Conservation (phyloP, 2,888 invertebrate genomes). For the Chymomyza fuscimana region DNA sequence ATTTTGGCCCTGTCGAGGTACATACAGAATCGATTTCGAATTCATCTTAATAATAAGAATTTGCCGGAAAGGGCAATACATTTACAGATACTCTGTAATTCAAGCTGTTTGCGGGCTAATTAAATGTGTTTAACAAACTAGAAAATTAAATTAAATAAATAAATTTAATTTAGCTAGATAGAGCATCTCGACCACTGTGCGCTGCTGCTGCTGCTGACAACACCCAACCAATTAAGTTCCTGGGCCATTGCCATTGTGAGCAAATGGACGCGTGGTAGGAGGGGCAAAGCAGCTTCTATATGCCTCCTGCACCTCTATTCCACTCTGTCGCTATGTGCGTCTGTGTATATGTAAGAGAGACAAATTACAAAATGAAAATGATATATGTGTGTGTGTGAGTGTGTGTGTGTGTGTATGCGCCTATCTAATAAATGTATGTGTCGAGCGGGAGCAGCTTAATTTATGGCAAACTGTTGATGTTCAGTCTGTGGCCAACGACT, state of each 20-base stretch:
- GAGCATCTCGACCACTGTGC: background rate
- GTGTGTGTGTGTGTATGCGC: constrained; percentile 1
- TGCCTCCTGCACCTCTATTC: background rate
- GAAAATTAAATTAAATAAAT: no score
- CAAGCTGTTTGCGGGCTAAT: no score
- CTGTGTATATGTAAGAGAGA: constrained; percentile 27
- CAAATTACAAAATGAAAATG: constrained; percentile 74
- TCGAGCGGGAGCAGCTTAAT: constrained; percentile 18
- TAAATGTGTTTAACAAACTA: no score
- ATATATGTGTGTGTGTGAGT: constrained; percentile 48
- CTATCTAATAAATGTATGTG: constrained; percentile 52
- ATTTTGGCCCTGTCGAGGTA: no score
- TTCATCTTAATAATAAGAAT: no score
- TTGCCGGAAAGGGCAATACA: no score
- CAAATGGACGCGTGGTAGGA: constrained; percentile 23
- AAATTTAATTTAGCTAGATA: no score
- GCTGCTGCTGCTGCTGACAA: constrained; percentile 23
- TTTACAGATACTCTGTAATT: no score
- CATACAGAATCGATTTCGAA: no score
- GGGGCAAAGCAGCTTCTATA: background rate
- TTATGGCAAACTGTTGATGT: constrained; percentile 29
- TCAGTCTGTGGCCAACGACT: constrained; percentile 29
- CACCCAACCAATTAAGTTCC: constrained; percentile 71
- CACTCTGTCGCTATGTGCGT: background rate
- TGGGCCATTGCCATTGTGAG: constrained; percentile 56